A percentile compares a stretch with the other conserved stretches of the same genome.
Conservation (phyloP, 2,888 invertebrate genomes). For the Meiosimyza platycephala region DNA sequence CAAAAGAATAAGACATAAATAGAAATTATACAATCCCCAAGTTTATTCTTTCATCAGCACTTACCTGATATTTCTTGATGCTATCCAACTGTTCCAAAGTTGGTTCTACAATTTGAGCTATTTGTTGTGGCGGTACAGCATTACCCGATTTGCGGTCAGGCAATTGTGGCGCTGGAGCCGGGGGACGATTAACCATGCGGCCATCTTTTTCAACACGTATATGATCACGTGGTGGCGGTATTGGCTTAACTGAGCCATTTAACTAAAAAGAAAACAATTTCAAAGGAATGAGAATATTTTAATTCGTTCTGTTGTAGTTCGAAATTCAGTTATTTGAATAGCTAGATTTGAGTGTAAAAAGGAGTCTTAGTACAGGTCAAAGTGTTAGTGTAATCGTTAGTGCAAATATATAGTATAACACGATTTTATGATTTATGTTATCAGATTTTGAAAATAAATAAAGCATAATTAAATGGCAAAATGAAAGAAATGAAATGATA, state of each 20-base stretch:
- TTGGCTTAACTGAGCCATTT: slow-evolving; percentile 66
- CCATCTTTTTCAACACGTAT: slow-evolving; percentile 73
- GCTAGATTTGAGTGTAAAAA: neutral
- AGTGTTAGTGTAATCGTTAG: neutral
- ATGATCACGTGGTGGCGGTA: slow-evolving; percentile 75
- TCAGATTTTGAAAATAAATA: too few relatives aligned
- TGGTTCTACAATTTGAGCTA: slow-evolving; percentile 71
- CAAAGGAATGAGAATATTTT: slow-evolving; percentile 13
- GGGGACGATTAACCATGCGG: slow-evolving; percentile 73
- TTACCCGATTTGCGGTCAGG: slow-evolving; percentile 72
- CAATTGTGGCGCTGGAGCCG: slow-evolving; percentile 65
- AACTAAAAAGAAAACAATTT: slow-evolving; percentile 51
- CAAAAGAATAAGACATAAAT: too few relatives aligned
- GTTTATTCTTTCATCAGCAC: slow-evolving; percentile 47
- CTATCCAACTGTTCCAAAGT: slow-evolving; percentile 91
- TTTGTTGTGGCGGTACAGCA: slow-evolving; percentile 66
- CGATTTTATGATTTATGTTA: too few relatives aligned
- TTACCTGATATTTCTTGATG: slow-evolving; percentile 92
- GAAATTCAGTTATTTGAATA: neutral
- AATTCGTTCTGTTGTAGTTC: slow-evolving; percentile 4
- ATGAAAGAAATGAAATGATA: too few relatives aligned
- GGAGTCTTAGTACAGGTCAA: slow-evolving; percentile 2
- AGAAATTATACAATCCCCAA: too few relatives aligned
- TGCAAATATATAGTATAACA: neutral
- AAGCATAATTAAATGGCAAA: too few relatives aligned